Evolutionary conservation across 1,140 invertebrate species (phyloP).

Genomic region (Sipha flava): DNA sequence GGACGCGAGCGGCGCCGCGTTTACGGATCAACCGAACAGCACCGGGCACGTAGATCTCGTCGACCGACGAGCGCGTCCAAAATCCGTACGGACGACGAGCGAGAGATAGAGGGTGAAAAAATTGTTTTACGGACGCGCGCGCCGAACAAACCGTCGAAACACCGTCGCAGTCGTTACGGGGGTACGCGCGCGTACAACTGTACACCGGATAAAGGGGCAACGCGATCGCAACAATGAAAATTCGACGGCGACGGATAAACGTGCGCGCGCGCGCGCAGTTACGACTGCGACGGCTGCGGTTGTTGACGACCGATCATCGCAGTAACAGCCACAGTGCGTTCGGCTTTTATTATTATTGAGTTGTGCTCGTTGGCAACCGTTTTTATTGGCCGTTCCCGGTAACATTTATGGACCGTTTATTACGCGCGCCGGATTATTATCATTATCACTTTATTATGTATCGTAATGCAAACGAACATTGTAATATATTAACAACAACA

Average conservation of each 20-base stretch:
- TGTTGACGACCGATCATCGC: background rate
- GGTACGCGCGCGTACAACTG: no score
- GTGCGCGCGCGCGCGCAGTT: background rate
- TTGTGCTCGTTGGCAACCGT: background rate
- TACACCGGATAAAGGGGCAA: no score
- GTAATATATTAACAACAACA: background rate
- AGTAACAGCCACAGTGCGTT: conserved; percentile 2
- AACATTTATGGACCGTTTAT: conserved; percentile 19
- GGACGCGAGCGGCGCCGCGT: no score
- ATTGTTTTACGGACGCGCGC: no score
- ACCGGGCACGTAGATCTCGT: no score
- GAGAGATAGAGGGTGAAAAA: no score
- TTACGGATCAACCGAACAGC: no score
- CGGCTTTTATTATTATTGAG: background rate
- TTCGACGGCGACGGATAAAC: background rate
- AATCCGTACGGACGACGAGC: background rate
- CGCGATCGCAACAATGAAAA: no score
- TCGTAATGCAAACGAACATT: background rate
- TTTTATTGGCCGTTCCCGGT: conserved; percentile 12
- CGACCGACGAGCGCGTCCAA: no score
- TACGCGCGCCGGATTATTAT: background rate
- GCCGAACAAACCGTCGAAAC: no score
- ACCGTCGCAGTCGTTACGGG: no score
- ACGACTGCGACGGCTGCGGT: background rate
- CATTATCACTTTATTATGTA: background rate